Conservation (phyloP, 2,797 vertebrate species). For the Micrastur ruficollis region DNA sequence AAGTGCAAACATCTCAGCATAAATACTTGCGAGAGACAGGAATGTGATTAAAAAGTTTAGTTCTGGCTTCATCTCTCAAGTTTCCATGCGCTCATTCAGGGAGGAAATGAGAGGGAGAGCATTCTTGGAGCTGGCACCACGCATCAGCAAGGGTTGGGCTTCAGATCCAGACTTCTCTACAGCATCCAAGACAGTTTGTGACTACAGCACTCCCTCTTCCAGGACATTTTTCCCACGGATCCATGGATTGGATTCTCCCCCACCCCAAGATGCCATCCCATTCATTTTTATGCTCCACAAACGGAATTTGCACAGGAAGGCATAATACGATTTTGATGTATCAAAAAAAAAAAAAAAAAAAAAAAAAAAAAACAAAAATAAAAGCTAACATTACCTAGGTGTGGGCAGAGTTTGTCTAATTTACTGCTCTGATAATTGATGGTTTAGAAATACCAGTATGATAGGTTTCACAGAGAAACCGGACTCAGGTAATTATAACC, state of each 20-base stretch:
- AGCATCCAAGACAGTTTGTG: background rate
- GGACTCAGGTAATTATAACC: background rate
- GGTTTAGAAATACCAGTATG: background rate
- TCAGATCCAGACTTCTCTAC: background rate
- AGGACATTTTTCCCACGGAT: background rate
- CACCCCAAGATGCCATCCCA: background rate
- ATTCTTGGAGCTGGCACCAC: background rate
- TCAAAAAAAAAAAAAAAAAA: background rate
- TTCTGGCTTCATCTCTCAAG: background rate
- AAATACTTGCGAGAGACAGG: background rate
- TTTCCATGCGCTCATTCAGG: background rate
- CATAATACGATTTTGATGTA: background rate
- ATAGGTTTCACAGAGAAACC: background rate
- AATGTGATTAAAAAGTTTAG: background rate
- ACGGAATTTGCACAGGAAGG: background rate
- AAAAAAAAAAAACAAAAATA: background rate
- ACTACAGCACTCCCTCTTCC: background rate
- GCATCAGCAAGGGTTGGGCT: background rate
- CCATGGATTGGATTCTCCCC: background rate
- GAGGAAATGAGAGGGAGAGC: background rate
- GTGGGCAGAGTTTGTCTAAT: background rate
- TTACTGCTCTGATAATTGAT: background rate
- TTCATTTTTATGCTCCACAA: background rate
- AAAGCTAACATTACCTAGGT: background rate
- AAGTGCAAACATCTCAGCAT: background rate